Base-by-base conservation (phyloP, 2,797 vertebrate species). In the Enteromius fasciolatus region DNA sequence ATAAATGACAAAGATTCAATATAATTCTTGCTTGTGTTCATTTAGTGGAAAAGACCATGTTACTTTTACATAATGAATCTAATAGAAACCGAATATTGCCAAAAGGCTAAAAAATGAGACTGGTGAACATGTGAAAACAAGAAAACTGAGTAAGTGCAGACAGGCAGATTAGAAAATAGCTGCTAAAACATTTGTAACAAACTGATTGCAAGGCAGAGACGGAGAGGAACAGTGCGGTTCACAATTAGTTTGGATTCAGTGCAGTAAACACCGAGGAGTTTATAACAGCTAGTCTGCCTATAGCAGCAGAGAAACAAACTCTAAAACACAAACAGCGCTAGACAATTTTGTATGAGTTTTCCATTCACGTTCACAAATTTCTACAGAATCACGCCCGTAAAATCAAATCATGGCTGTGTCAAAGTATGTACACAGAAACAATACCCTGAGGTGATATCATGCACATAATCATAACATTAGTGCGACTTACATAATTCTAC, bases 221-320 rank as follows among this genome's bases (percentile, higher is more conserved):
- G 1, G 23, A 44, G 48, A 64, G 66, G 5, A 74, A 72, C 11
- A n/a, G 39, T 15, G 57, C 57, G 39, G 66, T 46, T 76, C 59
- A 81, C 61, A 2, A 57, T 59, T 44, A 33, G 59, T 61, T 61
- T 61, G 25, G 59, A 61, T 15, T 61, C 25, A 61, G 63, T 75
- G 72, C 75, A 87, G 64, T 80, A 85, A 86, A 86, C 89, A 76
- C 80, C 78, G 84, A 89, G 87, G 28, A 61, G n/a, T 25, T 74
- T 20, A 25, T 5, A 23, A 41, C n/a, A 41, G 68, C 39, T n/a
- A 76, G 23, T 72, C 33, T 33, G 67, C 41, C 59, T 10, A 11
- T 77, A 57, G 52, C 48, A 52, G 50, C 18, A 15, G 8, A 11
- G 31, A 50, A 70, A 63, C 6, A 64, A 74, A 23, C n/a, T 18